These are phyloP conservation scores for Centropyge bicolor DNA, from an alignment of 2,797 vertebrate genomes.

Conservation along the genomic window DNA sequence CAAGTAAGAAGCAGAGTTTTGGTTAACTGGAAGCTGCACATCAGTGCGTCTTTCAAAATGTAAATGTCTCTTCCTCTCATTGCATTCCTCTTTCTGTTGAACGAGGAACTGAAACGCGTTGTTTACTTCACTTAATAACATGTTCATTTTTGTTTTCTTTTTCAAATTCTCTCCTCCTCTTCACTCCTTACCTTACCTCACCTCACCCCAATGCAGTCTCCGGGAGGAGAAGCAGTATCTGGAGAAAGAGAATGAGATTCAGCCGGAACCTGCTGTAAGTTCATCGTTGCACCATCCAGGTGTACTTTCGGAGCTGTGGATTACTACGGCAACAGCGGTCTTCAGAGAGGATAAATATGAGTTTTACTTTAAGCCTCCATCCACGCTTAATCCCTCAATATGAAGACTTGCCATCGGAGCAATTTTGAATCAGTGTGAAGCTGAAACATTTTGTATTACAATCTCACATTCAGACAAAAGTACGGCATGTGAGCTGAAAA, in stretches of 20 bases:
- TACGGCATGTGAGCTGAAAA: not conserved
- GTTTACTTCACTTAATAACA: slow-evolving; percentile 20
- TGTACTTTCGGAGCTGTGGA: slow-evolving; percentile 45
- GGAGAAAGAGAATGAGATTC: slow-evolving; percentile 86
- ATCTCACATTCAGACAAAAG: not conserved
- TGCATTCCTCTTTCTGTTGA: slow-evolving; percentile 42
- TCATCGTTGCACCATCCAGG: slow-evolving; percentile 53
- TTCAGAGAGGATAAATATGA: slow-evolving; percentile 58
- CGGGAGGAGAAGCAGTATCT: slow-evolving; percentile 89
- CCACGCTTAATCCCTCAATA: slow-evolving; percentile 48
- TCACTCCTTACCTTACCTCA: slow-evolving; percentile 11
- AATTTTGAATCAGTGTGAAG: slow-evolving; percentile 26
- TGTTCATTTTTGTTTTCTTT: slow-evolving; percentile 3
- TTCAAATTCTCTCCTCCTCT: not conserved
- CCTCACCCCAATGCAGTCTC: slow-evolving; percentile 82
- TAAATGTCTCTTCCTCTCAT: not conserved
- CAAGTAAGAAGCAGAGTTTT: not conserved
- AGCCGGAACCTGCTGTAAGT: slow-evolving; percentile 88
- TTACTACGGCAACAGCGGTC: slow-evolving; percentile 54
- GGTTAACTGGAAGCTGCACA: slow-evolving; percentile 16
- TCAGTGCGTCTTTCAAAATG: slow-evolving; percentile 27
- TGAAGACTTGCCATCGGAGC: slow-evolving; percentile 24
- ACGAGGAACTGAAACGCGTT: slow-evolving; percentile 53
- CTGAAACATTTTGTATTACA: slow-evolving; percentile 24
- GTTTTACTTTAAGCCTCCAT: slow-evolving; percentile 59